Conservation (phyloP, 1,140 invertebrate genomes). For the Plectus sambesii region DNA sequence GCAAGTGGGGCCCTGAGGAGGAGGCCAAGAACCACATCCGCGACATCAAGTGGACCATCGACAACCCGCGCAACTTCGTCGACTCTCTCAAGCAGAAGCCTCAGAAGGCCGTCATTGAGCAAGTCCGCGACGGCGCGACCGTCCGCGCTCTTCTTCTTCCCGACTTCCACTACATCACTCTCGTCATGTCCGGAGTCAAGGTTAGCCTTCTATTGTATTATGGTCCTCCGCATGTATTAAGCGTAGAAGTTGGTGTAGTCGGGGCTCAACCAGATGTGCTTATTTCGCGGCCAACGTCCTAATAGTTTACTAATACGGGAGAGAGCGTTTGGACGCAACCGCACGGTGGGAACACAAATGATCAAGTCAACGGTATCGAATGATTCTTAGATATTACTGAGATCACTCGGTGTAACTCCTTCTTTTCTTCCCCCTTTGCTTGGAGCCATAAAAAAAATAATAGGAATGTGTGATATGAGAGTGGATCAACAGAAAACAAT, state of each 20-base stretch:
- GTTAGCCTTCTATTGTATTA: slow-evolving; percentile 48
- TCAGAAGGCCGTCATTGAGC: slow-evolving; percentile 52
- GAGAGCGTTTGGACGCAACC: too few relatives aligned
- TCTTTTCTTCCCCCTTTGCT: too few relatives aligned
- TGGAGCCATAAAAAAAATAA: too few relatives aligned
- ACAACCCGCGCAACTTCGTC: slow-evolving; percentile 67
- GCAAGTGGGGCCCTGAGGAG: slow-evolving; percentile 60
- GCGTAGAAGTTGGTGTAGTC: too few relatives aligned
- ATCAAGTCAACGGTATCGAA: too few relatives aligned
- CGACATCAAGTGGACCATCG: slow-evolving; percentile 72
- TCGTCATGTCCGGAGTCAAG: slow-evolving; percentile 85
- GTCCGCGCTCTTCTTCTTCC: slow-evolving; percentile 75
- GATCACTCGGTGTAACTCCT: slow-evolving; percentile 10
- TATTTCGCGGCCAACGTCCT: too few relatives aligned
- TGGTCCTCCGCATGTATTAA: too few relatives aligned
- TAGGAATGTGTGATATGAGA: too few relatives aligned
- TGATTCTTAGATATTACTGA: slow-evolving; percentile 2
- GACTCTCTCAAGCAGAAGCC: slow-evolving; percentile 67
- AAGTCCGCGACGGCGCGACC: slow-evolving; percentile 70
- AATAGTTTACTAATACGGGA: too few relatives aligned
- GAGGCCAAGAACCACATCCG: slow-evolving; percentile 59
- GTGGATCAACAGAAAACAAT: too few relatives aligned
- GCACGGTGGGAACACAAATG: too few relatives aligned
- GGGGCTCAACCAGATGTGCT: too few relatives aligned
- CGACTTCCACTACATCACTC: slow-evolving; percentile 69